Percentiles rank a stretch among this genome's conserved stretches.
Conservation (phyloP, 2,888 invertebrate species). For the Apamea monoglypha region DNA sequence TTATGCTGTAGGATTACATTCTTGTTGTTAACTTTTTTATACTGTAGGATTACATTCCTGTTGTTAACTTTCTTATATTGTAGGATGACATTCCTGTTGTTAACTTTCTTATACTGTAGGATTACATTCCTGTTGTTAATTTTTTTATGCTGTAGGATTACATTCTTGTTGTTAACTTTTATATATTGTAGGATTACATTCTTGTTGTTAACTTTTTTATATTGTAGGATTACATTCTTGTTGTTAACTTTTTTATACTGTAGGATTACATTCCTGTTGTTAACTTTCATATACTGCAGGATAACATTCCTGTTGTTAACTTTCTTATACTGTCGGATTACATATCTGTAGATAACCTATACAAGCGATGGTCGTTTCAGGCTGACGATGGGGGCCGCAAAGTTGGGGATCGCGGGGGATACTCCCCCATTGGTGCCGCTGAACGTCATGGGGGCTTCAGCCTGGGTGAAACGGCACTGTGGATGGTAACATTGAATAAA, state of each 20-base stretch:
- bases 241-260: not conserved
- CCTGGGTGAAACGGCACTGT: conserved; percentile 62
- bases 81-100: not conserved
- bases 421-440: conserved; percentile 63
- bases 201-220: not conserved
- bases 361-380: conserved; percentile 84
- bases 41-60: not conserved
- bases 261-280: not conserved
- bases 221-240: not conserved
- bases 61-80: not conserved
- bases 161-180: not conserved
- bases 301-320: not conserved
- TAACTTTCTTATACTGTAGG: not conserved
- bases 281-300: not conserved
- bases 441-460: conserved; percentile 59
- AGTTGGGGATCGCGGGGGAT: conserved; percentile 77
- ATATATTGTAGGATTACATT: not conserved
- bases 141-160: not conserved
- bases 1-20: too few relatives aligned
- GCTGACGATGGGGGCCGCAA: conserved; percentile 79
- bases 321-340: not conserved
- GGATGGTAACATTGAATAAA: conserved; percentile 7
- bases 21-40: too few relatives aligned
- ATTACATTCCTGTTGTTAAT: not conserved
- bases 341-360: conserved; percentile 51